phyloP scores from a whole-genome alignment of 2,797 vertebrate species.

The Rhyacichthys aspro region DNA sequence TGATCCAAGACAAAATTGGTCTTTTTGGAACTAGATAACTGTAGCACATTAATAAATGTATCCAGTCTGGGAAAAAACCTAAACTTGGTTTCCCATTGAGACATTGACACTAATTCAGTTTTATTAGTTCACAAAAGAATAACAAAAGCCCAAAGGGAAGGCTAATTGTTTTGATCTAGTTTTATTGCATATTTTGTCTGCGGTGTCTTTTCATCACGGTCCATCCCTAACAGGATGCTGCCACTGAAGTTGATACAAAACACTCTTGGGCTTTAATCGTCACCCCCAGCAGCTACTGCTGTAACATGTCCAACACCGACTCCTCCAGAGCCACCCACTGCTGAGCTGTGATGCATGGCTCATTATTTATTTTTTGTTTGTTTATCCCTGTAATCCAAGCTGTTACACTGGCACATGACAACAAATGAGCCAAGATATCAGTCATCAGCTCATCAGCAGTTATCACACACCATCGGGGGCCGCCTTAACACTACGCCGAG shows the following conservation, averaged over 20 bases:
- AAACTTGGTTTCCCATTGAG: background rate
- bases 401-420: conserved; percentile 68
- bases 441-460: conserved; percentile 35
- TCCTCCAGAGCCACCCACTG: conserved; percentile 63
- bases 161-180: conserved; percentile 33
- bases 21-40: background rate
- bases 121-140: background rate
- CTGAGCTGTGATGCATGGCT: conserved; percentile 61
- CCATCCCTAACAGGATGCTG: conserved; percentile 48
- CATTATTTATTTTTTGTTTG: conserved; percentile 59
- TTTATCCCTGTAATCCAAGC: conserved; percentile 66
- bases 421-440: conserved; percentile 49
- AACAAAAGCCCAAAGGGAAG: conserved; percentile 19
- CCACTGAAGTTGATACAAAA: conserved; percentile 40
- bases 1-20: too few relatives aligned
- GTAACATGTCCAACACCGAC: conserved; percentile 41
- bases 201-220: conserved; percentile 42
- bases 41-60: background rate
- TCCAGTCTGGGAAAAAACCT: background rate
- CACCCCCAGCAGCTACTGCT: conserved; percentile 39
- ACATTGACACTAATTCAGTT: too few relatives aligned
- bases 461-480: conserved; percentile 10
- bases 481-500: background rate
- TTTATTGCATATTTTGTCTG: conserved; percentile 21
- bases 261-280: conserved; percentile 40